Evolutionary conservation across 2,113 vertebrate genomes (phyloP).

Genomic region (Globicephala melas): DNA sequence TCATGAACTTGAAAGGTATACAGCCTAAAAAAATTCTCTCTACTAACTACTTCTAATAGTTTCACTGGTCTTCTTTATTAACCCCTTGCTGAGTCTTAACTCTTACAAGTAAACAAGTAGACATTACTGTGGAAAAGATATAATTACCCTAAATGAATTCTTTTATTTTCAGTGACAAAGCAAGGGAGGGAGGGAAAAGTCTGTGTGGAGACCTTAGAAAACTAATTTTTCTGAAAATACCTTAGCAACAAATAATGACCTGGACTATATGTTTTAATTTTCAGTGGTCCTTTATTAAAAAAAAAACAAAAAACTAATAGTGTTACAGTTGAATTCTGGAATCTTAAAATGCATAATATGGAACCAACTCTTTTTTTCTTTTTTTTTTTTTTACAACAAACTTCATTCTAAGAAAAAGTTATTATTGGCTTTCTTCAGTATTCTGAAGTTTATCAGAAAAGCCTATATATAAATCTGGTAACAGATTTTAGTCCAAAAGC

Average conservation of each 20-base stretch:
- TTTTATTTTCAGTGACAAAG: neutral
- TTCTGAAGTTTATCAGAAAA: constrained; percentile 27
- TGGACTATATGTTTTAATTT: neutral
- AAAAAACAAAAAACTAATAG: neutral
- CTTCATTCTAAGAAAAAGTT: neutral
- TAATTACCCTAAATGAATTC: neutral
- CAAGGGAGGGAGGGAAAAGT: neutral
- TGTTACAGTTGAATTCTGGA: neutral
- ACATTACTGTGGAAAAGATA: constrained; percentile 11
- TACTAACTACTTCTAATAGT: neutral
- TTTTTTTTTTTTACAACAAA: neutral
- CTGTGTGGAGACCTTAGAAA: neutral
- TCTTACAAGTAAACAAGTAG: neutral
- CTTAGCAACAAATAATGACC: neutral
- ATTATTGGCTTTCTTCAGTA: neutral
- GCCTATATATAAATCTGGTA: neutral
- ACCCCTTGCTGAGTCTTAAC: neutral
- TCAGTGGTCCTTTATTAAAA: neutral
- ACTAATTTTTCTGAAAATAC: neutral
- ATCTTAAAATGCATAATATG: neutral
- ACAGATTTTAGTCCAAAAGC: constrained; percentile 8
- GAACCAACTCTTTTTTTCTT: neutral
- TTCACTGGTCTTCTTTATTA: constrained; percentile 5
- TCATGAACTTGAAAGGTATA: neutral
- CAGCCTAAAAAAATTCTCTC: neutral